Percentiles rank a stretch among this genome's conserved stretches.
phyloP scores from a whole-genome alignment of 30 jellyfish, hydroid and myxozoan genomes.

The Cassiopea andromeda region DNA sequence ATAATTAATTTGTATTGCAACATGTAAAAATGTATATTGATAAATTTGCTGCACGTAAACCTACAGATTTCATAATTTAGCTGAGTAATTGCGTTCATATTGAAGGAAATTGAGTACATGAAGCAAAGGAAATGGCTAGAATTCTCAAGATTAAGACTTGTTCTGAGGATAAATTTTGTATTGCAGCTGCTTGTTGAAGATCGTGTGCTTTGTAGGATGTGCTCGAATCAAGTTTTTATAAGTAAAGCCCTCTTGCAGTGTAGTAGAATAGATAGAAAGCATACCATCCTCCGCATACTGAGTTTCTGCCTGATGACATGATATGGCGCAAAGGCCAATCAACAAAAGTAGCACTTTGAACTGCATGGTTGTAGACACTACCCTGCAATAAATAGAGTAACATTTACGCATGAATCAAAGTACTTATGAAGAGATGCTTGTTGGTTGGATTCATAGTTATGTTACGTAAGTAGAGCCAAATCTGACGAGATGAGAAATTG shows the following conservation, averaged over 20 bases:
- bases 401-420: neutral
- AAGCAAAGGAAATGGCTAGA: no score
- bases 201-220: no score
- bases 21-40: no score
- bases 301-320: neutral
- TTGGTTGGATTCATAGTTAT: neutral
- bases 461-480: neutral
- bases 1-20: neutral
- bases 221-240: no score
- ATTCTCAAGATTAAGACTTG: no score
- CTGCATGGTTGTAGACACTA: neutral
- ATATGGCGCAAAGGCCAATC: neutral
- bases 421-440: neutral
- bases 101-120: no score
- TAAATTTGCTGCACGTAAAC: no score
- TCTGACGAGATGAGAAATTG: neutral
- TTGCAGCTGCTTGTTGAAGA: no score
- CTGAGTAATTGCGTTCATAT: no score
- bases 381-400: neutral
- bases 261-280: neutral
- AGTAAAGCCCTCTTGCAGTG: no score
- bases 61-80: no score
- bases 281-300: neutral
- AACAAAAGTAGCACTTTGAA: neutral
- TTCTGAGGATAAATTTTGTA: no score